Evolutionary conservation across 2,113 vertebrate species (phyloP), one percentile per base, ranked within the genome.

Genomic region (Entomyzon cyanotis): DNA sequence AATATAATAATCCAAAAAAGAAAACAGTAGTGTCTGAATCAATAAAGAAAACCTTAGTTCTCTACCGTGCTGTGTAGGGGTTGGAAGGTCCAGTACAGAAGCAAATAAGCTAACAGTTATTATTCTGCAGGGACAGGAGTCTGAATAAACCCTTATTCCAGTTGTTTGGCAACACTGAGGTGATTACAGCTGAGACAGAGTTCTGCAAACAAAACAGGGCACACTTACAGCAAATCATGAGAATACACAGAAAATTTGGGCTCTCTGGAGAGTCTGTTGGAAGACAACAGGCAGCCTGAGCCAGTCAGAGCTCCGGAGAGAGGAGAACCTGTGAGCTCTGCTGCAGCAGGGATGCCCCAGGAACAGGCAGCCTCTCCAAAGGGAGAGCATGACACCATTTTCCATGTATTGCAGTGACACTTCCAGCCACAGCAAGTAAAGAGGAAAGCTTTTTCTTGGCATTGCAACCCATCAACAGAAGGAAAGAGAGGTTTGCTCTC

Each of bases 71-170:
- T 75, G 55, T 53, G 52, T 71, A 63, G 47, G 56, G 79, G 64
- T 86, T 95, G 69, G 69, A 89, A 96, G 73, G 76, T 86, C 94
- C 86, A 78, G 50, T 46, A 53, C 88, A 89, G 93, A 89, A 92
- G 86, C 76, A 84, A 93, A 80, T 85, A 85, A 95, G 8, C 49
- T 73, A 89, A 78, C 27, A 47, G 89, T 82, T 93, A 87, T 84
- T 86, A 90, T 77, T 84, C 93, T 89, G 62, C 74, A 95, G 83
- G 85, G 86, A 93, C 58, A 79, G 30, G 44, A 73, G 49, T 22
- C 60, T 52, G 73, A 84, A 87, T 69, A 93, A 93, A 70, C 39
- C 58, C 69, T 90, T 90, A 60, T 89, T 96, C 64, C 80, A 69
- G 37, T 68, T 85, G 67, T 92, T 95, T 87, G 88, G 91, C 94